Evolutionary conservation across 2,888 invertebrate genomes (phyloP), one percentile per base, ranked within the genome.

Genomic region (Leptinotarsa tumamoca): DNA sequence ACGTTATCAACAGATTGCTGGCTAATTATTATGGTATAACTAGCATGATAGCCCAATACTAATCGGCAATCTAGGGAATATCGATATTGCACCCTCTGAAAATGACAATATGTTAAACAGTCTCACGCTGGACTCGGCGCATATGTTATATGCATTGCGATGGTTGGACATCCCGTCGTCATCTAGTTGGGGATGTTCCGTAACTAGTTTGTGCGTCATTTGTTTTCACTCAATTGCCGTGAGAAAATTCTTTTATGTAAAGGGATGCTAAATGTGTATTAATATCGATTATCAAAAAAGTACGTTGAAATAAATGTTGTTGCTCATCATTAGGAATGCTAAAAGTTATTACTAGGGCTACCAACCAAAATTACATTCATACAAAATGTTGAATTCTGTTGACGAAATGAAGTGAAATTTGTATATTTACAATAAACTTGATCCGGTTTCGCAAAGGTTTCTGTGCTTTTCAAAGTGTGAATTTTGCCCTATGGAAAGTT

Each of bases 1-100:
- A 23, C 56, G 58, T 43, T 71, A 76, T 73, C 78, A 78, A 76
- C 79, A 79, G 79, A 79, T 79, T 76, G 79, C 17, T 73, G 72
- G 72, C 76, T 79, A 79, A 79, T 79, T 78, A 74, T 74, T 54
- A 56, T 43, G 43, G 43, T 71, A 76, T 74, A 76, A 73, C 75
- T 72, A 69, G 75, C 63, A 50, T 52, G 68, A 74, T 74, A 23
- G 43, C 58, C 23, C 18, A 43, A 51, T 71, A 70, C 75, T 75
- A 75, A 75, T 75, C 75, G 67, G 52, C 69, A 21, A 70, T 70
- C 73, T 68, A 71, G 67, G 56, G 61, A 68, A 72, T 72, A 72
- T 69, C 67, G 71, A 68, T 61, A 72, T 50, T 63, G 63, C 72
- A 61, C 63, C 69, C 69, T 58, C 56, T 69, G 54, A 43, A 43